phyloP scores from a whole-genome alignment of 2,113 vertebrate genomes.

The Oxyura jamaicensis region DNA sequence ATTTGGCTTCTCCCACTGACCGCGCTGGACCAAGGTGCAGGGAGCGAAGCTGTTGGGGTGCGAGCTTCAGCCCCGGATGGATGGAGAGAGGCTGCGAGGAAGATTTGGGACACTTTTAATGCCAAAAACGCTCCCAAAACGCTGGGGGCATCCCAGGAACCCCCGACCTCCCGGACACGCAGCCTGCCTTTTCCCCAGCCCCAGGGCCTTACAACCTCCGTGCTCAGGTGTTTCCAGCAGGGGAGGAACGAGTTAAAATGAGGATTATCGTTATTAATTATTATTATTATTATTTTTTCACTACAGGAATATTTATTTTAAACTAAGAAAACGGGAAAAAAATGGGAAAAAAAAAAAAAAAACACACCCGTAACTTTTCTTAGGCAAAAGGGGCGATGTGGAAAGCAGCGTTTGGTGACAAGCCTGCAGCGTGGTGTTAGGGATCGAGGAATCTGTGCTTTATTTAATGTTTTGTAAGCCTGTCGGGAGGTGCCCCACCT shows the following conservation, averaged over 20 bases:
- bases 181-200: not conserved
- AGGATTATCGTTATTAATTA: not conserved
- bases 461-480: slow-evolving; percentile 53
- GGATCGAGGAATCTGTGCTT: not conserved
- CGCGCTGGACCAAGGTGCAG: rapidly evolving
- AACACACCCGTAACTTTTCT: not conserved
- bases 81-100: not conserved
- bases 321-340: not conserved
- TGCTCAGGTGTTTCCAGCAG: not conserved
- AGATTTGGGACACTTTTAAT: not conserved
- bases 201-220: not conserved
- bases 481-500: not conserved
- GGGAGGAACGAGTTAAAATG: not conserved
- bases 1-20: not conserved
- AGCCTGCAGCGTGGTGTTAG: not conserved
- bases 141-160: not conserved
- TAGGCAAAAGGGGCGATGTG: rapidly evolving
- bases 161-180: rapidly evolving
- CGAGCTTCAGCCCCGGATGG: rapidly evolving
- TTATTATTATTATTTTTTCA: not conserved
- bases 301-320: slow-evolving; percentile 60
- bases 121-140: not conserved
- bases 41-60: not conserved
- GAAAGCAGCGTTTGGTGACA: not conserved
- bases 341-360: rapidly evolving